Conservation (phyloP, 2,888 invertebrate genomes). For the Athetis lepigone region DNA sequence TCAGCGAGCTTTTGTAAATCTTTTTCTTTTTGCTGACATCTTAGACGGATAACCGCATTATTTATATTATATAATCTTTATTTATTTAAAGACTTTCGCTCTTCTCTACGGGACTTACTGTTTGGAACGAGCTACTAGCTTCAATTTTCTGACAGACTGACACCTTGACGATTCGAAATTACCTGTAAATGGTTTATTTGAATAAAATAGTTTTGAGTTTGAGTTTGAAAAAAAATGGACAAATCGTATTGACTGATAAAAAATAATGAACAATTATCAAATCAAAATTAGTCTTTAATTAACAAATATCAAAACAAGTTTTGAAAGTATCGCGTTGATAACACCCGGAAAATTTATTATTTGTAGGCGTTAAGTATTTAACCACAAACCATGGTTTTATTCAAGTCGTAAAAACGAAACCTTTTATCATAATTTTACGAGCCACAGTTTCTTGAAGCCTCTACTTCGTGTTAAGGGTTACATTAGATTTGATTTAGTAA, state of each 20-base stretch:
- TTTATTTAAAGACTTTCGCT: too few species aligned
- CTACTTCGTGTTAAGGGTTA: slow-evolving; percentile 80
- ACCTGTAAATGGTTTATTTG: too few species aligned
- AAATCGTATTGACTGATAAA: too few species aligned
- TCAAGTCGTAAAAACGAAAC: slow-evolving; percentile 83
- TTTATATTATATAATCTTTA: neutral
- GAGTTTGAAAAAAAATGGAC: too few species aligned
- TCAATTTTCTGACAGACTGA: too few species aligned
- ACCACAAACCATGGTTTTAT: slow-evolving; percentile 80
- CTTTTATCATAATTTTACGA: slow-evolving; percentile 88
- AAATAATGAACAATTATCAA: neutral
- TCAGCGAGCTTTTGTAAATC: neutral
- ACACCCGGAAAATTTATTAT: slow-evolving; percentile 59
- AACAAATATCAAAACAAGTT: slow-evolving; percentile 5
- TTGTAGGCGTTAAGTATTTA: slow-evolving; percentile 78
- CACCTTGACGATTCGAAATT: too few species aligned
- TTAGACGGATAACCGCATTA: neutral
- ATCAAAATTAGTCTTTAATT: neutral
- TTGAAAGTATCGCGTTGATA: slow-evolving; percentile 50
- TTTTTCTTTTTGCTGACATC: neutral
- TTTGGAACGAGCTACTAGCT: too few species aligned
- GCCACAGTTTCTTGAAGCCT: slow-evolving; percentile 79
- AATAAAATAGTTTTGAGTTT: too few species aligned
- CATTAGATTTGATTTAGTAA: slow-evolving; percentile 78
- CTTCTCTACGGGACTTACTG: too few species aligned